Conservation (phyloP, 30 jellyfish, hydroid and myxozoan species). For the Hydractinia echinata region DNA sequence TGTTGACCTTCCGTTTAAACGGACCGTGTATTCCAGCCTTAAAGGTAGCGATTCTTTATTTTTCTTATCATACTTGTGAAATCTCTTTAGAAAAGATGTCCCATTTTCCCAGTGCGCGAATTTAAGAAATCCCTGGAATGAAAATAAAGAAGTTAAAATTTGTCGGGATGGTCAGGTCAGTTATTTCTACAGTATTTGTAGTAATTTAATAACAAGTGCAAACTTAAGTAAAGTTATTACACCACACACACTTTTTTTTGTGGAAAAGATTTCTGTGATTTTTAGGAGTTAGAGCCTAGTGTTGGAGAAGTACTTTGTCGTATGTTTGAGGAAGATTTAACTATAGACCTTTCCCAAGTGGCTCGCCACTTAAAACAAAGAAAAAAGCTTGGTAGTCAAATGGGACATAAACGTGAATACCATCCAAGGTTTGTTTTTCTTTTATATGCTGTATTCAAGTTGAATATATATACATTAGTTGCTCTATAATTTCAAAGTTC, state of each 20-base stretch:
- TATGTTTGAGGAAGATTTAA: conserved; percentile 81
- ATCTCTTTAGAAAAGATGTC: conserved; percentile 61
- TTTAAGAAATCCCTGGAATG: conserved; percentile 98
- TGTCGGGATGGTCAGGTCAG: conserved; percentile 99
- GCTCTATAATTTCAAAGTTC: too few relatives aligned
- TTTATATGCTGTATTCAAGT: too few relatives aligned
- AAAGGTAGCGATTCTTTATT: too few relatives aligned
- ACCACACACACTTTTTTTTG: too few relatives aligned
- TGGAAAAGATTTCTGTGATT: too few relatives aligned
- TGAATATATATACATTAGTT: neutral
- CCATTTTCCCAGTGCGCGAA: conserved; percentile 79
- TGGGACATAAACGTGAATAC: conserved; percentile 6
- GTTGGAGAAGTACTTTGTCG: conserved; percentile 89
- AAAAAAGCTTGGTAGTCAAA: conserved; percentile 14
- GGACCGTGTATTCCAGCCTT: too few relatives aligned
- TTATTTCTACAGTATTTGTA: neutral
- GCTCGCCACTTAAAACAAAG: conserved; percentile 60
- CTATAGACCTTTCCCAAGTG: conserved; percentile 73
- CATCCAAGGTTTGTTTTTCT: conserved; percentile 5
- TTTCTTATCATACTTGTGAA: too few relatives aligned
- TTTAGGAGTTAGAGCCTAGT: conserved; percentile 97
- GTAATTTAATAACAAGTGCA: neutral
- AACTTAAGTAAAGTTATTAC: too few relatives aligned
- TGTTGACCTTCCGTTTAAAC: too few relatives aligned
- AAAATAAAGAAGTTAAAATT: conserved; percentile 90